Percentiles rank a stretch among this genome's conserved stretches.
Conservation (phyloP, 1,140 invertebrate genomes). For the Atta colombica region DNA sequence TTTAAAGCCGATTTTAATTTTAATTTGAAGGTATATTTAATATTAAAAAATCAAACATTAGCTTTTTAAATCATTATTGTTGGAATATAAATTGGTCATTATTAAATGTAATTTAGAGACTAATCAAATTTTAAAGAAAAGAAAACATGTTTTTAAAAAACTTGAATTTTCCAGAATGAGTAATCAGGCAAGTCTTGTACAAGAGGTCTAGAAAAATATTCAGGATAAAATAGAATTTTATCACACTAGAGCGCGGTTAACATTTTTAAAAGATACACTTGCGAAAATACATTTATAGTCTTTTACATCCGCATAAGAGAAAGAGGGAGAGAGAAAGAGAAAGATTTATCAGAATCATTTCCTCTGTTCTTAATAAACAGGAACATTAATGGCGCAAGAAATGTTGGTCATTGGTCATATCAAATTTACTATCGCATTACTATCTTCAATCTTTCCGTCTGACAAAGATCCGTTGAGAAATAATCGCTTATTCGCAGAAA, state of each 20-base stretch:
- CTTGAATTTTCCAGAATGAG: not conserved
- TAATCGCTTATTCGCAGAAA: constrained; percentile 29
- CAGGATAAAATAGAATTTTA: not conserved
- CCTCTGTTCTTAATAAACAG: constrained; percentile 29
- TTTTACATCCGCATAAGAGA: not conserved
- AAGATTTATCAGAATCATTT: constrained; percentile 1
- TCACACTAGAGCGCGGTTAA: not conserved
- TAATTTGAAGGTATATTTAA: not conserved
- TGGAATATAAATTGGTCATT: not conserved
- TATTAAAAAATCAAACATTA: not conserved
- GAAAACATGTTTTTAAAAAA: not conserved
- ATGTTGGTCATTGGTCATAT: constrained; percentile 13
- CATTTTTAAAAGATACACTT: not conserved
- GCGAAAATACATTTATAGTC: not conserved
- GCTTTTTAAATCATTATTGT: not conserved
- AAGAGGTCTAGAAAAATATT: not conserved
- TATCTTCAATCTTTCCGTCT: constrained; percentile 14
- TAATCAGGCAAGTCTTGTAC: not conserved
- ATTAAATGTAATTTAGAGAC: not conserved
- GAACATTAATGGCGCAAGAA: constrained; percentile 7
- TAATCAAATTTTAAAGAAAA: constrained; percentile 2
- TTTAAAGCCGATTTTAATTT: not conserved
- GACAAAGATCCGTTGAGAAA: not conserved
- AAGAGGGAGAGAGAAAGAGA: not conserved
- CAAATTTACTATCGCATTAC: constrained; percentile 3